Percentiles rank a stretch among this genome's conserved stretches.
phyloP scores from a whole-genome alignment of 2,888 invertebrate species.

The Mechanitis mazaeus region DNA sequence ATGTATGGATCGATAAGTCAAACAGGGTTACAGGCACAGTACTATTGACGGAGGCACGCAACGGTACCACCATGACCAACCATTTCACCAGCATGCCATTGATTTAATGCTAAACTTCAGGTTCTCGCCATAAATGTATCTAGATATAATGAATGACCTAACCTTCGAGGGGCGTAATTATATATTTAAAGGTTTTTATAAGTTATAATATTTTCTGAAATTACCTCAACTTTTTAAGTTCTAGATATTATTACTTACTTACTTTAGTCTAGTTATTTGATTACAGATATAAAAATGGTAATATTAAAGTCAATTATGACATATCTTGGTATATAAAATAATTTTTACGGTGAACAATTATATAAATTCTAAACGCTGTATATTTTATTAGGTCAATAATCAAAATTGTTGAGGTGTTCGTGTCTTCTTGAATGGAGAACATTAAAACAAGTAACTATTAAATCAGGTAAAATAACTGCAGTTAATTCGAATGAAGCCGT shows the following conservation, averaged over 20 bases:
- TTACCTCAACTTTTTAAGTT: too few species aligned
- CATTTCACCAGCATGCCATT: conserved; percentile 47
- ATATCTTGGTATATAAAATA: too few species aligned
- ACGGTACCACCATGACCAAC: conserved; percentile 58
- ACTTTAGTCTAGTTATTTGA: too few species aligned
- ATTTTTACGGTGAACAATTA: too few species aligned
- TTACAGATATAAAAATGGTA: too few species aligned
- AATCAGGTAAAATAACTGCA: conserved; percentile 39
- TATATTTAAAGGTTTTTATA: neutral
- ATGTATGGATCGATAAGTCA: conserved; percentile 68
- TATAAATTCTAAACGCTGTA: too few species aligned
- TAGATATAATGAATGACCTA: conserved; percentile 23
- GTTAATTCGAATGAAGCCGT: conserved; percentile 38
- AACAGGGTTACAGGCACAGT: conserved; percentile 59
- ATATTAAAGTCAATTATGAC: too few species aligned
- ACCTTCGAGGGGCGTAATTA: conserved; percentile 5
- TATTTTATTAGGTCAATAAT: neutral
- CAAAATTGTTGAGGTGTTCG: neutral
- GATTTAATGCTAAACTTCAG: conserved; percentile 30
- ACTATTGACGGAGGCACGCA: conserved; percentile 50
- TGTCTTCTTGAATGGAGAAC: conserved; percentile 1
- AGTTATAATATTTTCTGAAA: neutral
- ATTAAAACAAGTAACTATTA: conserved; percentile 15
- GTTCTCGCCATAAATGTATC: conserved; percentile 23
- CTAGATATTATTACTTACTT: too few species aligned